These are phyloP conservation scores for Thalassaphorura encarpata DNA, from an alignment of 1,140 invertebrate genomes.

Conservation along the genomic window DNA sequence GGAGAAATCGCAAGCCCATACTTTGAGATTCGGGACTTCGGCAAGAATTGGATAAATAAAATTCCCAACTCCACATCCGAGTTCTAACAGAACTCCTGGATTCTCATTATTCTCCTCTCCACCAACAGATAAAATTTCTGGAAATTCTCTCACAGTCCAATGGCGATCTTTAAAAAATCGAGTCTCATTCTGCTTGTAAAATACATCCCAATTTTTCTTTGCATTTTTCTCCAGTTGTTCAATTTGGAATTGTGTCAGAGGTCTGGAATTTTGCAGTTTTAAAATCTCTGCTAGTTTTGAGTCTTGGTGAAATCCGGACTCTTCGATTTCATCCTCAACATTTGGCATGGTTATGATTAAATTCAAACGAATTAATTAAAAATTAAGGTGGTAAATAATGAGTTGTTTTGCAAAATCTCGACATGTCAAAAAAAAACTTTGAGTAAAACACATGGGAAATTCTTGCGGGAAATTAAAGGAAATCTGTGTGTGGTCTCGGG, in stretches of 20 bases:
- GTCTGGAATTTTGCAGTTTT: conserved; percentile 53
- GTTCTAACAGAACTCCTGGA: conserved; percentile 55
- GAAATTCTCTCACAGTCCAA: conserved; percentile 92
- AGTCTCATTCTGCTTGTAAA: conserved; percentile 88
- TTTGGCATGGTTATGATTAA: too few species aligned
- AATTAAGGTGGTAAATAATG: too few species aligned
- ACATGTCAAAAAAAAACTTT: too few species aligned
- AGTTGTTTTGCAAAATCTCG: too few species aligned
- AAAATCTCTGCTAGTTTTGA: conserved; percentile 50
- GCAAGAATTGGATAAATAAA: conserved; percentile 86
- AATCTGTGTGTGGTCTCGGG: too few species aligned
- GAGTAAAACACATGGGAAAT: too few species aligned
- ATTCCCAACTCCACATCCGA: conserved; percentile 97
- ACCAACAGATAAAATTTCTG: conserved; percentile 51
- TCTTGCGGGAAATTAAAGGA: too few species aligned
- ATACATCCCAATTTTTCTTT: conserved; percentile 91
- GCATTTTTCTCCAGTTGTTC: conserved; percentile 74
- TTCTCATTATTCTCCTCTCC: conserved; percentile 1
- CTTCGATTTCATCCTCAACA: background rate
- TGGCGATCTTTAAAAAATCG: conserved; percentile 95
- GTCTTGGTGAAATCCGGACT: background rate
- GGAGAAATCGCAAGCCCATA: conserved; percentile 93
- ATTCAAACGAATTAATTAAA: too few species aligned
- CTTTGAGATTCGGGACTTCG: conserved; percentile 55
- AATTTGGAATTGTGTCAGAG: conserved; percentile 67